phyloP scores from a whole-genome alignment of 2,113 vertebrate genomes.

The Rhinoderma darwinii region DNA sequence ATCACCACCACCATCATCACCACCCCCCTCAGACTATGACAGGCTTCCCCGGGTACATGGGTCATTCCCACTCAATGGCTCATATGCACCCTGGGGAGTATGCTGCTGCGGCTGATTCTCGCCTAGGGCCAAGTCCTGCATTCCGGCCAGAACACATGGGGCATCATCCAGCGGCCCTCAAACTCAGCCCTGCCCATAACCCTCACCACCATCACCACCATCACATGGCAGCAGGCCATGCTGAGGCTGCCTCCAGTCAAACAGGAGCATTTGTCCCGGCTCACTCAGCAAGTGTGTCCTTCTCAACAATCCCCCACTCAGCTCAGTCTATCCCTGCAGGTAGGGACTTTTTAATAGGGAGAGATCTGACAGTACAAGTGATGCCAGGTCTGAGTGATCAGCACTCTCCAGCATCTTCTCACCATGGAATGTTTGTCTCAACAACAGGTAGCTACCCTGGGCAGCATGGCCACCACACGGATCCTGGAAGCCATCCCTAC shows the following conservation, averaged over 20 bases:
- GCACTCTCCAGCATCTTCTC: constrained; percentile 84
- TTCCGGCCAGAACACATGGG: constrained; percentile 90
- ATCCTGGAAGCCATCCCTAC: constrained; percentile 86
- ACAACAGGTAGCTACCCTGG: constrained; percentile 99
- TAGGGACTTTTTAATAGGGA: constrained; percentile 88
- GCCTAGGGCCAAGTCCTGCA: constrained; percentile 82
- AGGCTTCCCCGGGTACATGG: constrained; percentile 86
- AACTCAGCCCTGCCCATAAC: constrained; percentile 88
- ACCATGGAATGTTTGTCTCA: constrained; percentile 96
- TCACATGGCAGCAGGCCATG: constrained; percentile 85
- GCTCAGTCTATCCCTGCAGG: constrained; percentile 84
- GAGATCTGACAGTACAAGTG: constrained; percentile 86
- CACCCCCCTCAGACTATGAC: constrained; percentile 86
- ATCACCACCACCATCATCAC: constrained; percentile 76
- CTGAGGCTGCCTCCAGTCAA: constrained; percentile 87
- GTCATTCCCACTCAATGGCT: constrained; percentile 83
- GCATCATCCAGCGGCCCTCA: constrained; percentile 86
- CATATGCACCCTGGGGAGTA: constrained; percentile 84
- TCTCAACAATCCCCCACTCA: constrained; percentile 78
- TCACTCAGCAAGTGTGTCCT: constrained; percentile 78
- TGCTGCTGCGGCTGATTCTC: constrained; percentile 83
- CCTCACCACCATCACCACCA: constrained; percentile 76
- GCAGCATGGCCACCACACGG: constrained; percentile 91
- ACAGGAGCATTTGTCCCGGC: constrained; percentile 84
- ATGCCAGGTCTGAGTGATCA: constrained; percentile 84